phyloP scores from a whole-genome alignment of 2,113 vertebrate genomes.

The Callaeas wilsoni region DNA sequence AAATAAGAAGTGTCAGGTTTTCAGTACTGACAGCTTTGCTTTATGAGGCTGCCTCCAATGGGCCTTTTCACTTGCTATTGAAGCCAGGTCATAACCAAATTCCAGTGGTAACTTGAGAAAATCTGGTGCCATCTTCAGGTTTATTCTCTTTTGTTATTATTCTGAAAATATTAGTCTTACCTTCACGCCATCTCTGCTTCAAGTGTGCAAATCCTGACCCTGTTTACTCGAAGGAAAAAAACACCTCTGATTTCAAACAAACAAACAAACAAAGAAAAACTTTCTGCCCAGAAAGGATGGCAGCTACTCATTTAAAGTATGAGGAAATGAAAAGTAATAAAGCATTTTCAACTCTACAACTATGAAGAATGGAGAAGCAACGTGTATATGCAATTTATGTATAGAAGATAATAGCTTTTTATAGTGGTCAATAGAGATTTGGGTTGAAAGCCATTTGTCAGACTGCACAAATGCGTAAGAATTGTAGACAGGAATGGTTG shows the following conservation, averaged over 20 bases:
- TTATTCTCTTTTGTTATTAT: neutral
- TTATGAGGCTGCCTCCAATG: neutral
- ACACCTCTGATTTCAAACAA: neutral
- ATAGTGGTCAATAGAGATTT: neutral
- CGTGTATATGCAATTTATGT: neutral
- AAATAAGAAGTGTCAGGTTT: neutral
- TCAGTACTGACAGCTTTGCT: neutral
- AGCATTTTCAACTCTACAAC: neutral
- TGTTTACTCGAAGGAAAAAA: neutral
- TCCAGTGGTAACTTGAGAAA: neutral
- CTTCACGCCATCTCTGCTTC: neutral
- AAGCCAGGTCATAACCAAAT: neutral
- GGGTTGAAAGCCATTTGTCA: neutral
- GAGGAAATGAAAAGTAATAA: neutral
- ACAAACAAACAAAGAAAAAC: neutral
- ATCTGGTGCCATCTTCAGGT: neutral
- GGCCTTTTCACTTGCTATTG: neutral
- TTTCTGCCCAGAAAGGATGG: neutral
- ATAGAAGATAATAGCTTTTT: neutral
- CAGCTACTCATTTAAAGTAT: neutral
- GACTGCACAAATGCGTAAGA: neutral
- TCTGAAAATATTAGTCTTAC: neutral
- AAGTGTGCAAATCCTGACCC: neutral
- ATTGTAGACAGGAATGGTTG: conserved; percentile 20
- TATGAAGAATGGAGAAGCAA: neutral